Evolutionary conservation across 2,888 invertebrate species (phyloP).

Genomic region (Catotricha subobsoleta): DNA sequence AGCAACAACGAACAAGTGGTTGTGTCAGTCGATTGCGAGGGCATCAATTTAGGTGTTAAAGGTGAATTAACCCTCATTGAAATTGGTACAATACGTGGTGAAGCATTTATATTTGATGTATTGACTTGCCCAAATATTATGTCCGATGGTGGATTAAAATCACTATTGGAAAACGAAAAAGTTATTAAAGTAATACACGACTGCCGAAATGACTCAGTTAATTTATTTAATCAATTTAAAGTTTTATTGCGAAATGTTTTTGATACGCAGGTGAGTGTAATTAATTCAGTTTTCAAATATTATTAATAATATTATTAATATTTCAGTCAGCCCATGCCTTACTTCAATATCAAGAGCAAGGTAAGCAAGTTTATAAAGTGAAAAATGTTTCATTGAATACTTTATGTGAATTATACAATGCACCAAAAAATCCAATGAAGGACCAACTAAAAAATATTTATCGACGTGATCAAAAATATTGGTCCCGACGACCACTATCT

Average conservation of each 20-base stretch:
- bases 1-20: constrained; percentile 36
- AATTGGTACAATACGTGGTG: constrained; percentile 64
- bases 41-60: constrained; percentile 76
- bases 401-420: constrained; percentile 74
- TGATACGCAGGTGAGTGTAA: constrained; percentile 55
- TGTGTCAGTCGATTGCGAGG: constrained; percentile 81
- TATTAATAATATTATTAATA: constrained; percentile 5
- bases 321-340: constrained; percentile 71
- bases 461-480: constrained; percentile 66
- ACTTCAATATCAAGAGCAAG: constrained; percentile 72
- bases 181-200: constrained; percentile 85
- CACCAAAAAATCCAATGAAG: constrained; percentile 76
- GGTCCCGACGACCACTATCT: constrained; percentile 75
- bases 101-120: constrained; percentile 75
- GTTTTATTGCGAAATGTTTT: constrained; percentile 71
- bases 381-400: constrained; percentile 85
- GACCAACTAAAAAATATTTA: constrained; percentile 77
- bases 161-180: constrained; percentile 58
- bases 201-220: constrained; percentile 78
- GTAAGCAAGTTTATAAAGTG: constrained; percentile 83
- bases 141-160: constrained; percentile 57
- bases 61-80: constrained; percentile 77
- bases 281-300: neutral
- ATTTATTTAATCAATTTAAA: constrained; percentile 70
- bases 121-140: constrained; percentile 67